Evolutionary conservation across 2,888 invertebrate species (phyloP), one percentile per base, ranked within the genome.

Genomic region (Ganaspis brasiliensis): DNA sequence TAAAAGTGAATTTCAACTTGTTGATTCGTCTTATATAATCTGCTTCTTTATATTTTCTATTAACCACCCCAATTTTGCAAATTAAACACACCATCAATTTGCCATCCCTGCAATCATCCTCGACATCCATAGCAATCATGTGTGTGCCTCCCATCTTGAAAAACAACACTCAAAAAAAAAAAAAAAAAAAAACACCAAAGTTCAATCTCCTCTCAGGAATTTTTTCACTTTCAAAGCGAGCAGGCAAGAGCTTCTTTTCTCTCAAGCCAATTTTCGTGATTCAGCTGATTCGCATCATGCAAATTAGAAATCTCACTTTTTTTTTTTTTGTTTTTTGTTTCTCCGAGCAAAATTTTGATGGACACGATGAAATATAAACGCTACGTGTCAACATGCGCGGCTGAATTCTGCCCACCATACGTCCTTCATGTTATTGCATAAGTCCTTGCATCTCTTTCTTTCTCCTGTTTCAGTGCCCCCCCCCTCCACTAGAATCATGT

Each of bases 301-400:
- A 83, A 81, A 75, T 82, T 76, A 72, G 76, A 63, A n/a, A n/a
- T n/a, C 75, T 35, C 67, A 72, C 40, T 12, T 71, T 76, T 49
- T 71, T 56, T 40, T 63, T 77, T 81, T 73, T 55, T 76, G 55
- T 59, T 24, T 49, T 56, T 49, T 72, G n/a, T 31, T 21, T 56
- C 72, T 61, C 75, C 26, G 9, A 21, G n/a, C 14, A 26, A 76
- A 56, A 72, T 82, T n/a, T 81, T 72, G 75, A 79, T 75, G 75
- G 80, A 83, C 84, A 80, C 79, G 84, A 84, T 81, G 80, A 84
- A 77, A 79, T 85, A 81, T 85, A 86, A 87, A 85, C 84, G 84
- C 81, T 83, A 87, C 84, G 84, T 87, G 87, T 87, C 88, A 87
- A 84, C 83, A 78, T 85, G 83, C n/a, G 83, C 84, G 83, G 75